Evolutionary conservation across 2,113 vertebrate species (phyloP).

Genomic region (Charina bottae): DNA sequence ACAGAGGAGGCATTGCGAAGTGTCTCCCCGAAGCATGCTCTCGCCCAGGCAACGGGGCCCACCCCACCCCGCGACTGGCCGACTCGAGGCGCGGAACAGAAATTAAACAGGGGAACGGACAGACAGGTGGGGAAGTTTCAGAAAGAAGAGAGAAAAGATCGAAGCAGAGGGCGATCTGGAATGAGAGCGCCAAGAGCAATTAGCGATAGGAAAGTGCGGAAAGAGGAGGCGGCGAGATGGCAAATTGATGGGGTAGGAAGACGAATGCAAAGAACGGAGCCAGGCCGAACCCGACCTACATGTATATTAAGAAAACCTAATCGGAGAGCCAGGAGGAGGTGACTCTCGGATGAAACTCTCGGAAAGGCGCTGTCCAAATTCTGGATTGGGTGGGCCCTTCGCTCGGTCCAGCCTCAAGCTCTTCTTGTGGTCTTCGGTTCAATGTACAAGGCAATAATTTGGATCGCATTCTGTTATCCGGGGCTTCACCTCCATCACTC

Average conservation of each 20-base stretch:
- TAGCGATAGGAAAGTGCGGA: neutral
- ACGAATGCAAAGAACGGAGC: neutral
- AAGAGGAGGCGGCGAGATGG: neutral
- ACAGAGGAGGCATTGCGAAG: neutral
- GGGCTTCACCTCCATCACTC: too few species aligned
- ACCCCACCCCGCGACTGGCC: too few species aligned
- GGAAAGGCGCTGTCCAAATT: too few species aligned
- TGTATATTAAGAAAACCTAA: too few species aligned
- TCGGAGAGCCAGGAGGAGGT: too few species aligned
- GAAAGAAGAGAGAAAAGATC: constrained; percentile 3
- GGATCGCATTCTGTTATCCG: too few species aligned
- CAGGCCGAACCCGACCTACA: too few species aligned
- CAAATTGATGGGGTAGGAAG: neutral
- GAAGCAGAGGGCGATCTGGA: neutral
- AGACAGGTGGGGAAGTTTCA: neutral
- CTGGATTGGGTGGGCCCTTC: too few species aligned
- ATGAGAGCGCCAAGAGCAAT: constrained; percentile 6
- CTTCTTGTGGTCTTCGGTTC: too few species aligned
- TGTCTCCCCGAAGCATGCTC: neutral
- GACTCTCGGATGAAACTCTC: too few species aligned
- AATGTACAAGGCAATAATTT: too few species aligned
- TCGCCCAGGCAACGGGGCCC: rapidly evolving
- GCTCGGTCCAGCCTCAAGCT: too few species aligned
- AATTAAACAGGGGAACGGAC: neutral
- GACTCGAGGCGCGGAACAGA: neutral